phyloP scores from a whole-genome alignment of 1,140 invertebrate species.

The Cydia strobilella region DNA sequence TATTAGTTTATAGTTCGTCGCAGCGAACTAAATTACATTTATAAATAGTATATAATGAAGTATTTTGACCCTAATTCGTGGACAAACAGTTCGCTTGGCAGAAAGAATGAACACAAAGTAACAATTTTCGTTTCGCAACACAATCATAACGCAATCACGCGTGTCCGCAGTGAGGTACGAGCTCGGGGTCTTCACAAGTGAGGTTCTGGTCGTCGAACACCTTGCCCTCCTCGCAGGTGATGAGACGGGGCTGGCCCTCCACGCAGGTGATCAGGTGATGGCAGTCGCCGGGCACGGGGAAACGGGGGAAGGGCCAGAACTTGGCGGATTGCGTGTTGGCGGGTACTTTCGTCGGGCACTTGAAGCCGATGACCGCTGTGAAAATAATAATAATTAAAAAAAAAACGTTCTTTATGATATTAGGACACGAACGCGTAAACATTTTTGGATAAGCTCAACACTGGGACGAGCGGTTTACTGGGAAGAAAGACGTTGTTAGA shows the following conservation, averaged over 20 bases:
- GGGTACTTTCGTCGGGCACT: constrained; percentile 90
- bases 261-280: constrained; percentile 93
- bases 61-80: not conserved
- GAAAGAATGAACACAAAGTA: constrained; percentile 34
- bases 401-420: not conserved
- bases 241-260: constrained; percentile 90
- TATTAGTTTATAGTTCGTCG: too few species aligned
- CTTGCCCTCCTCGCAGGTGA: constrained; percentile 92
- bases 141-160: constrained; percentile 46
- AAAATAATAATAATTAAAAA: not conserved
- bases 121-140: constrained; percentile 49
- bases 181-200: constrained; percentile 90
- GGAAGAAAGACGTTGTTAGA: too few species aligned
- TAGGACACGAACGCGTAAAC: not conserved
- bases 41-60: not conserved
- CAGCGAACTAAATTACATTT: too few species aligned
- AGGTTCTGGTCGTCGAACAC: constrained; percentile 91
- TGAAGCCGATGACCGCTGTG: constrained; percentile 89
- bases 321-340: constrained; percentile 88
- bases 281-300: constrained; percentile 90
- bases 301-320: constrained; percentile 95
- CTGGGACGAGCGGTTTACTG: too few species aligned
- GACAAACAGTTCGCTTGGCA: not conserved
- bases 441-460: too few species aligned
- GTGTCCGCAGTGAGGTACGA: constrained; percentile 83